These are phyloP conservation scores for Limonius californicus DNA, from an alignment of 1,140 invertebrate species.

Conservation along the genomic window DNA sequence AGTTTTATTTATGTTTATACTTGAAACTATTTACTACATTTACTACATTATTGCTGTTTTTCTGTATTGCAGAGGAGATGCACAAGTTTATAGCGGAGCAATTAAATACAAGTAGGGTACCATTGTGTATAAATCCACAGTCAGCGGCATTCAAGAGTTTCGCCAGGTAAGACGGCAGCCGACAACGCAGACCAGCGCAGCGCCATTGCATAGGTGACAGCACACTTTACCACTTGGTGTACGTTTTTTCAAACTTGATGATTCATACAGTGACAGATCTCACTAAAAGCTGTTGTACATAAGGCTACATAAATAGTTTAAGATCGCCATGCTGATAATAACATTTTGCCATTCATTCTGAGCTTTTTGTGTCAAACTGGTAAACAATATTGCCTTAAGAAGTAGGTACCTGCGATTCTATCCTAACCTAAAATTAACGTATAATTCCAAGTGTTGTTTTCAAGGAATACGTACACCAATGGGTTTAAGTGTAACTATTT, in stretches of 20 bases:
- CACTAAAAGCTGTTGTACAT: too few relatives aligned
- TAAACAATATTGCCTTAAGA: too few relatives aligned
- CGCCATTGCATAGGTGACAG: constrained; percentile 51
- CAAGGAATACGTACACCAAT: constrained; percentile 43
- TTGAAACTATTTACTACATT: too few relatives aligned
- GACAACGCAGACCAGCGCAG: constrained; percentile 47
- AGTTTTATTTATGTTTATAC: too few relatives aligned
- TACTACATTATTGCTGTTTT: too few relatives aligned
- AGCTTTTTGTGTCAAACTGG: too few relatives aligned
- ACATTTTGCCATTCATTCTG: too few relatives aligned
- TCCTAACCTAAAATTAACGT: too few relatives aligned
- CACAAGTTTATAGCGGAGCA: constrained; percentile 98
- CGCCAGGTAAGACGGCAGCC: constrained; percentile 82
- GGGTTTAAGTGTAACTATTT: constrained; percentile 35
- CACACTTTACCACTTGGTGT: constrained; percentile 56
- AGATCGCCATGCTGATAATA: too few relatives aligned
- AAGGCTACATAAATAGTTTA: too few relatives aligned
- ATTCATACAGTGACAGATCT: too few relatives aligned
- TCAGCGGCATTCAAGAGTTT: constrained; percentile 99
- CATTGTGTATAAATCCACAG: constrained; percentile 98
- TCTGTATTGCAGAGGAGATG: constrained; percentile 84
- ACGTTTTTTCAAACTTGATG: constrained; percentile 41
- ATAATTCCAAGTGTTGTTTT: background rate
- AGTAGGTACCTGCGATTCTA: too few relatives aligned
- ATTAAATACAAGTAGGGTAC: constrained; percentile 88